Conservation (phyloP, 1,140 invertebrate species). For the Dendrolimus kikuchii region DNA sequence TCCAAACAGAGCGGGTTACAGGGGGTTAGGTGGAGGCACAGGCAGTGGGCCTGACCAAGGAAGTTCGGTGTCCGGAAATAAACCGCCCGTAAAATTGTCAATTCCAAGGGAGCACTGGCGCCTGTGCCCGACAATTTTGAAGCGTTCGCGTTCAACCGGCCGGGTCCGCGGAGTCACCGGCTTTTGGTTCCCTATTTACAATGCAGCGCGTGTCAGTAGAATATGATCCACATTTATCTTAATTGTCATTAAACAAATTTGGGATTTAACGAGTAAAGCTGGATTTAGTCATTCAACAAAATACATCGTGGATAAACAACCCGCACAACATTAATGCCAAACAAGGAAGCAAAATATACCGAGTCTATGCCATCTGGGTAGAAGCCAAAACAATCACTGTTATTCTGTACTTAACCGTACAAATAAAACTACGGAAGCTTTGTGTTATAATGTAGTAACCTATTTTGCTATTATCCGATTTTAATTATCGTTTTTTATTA, state of each 20-base stretch:
- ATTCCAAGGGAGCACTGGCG: slow-evolving; percentile 68
- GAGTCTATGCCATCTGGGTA: slow-evolving; percentile 46
- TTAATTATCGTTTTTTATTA: background rate
- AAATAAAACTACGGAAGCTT: no score
- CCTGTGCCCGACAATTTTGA: slow-evolving; percentile 53
- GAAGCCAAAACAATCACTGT: slow-evolving; percentile 64
- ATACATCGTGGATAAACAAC: background rate
- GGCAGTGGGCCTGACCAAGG: slow-evolving; percentile 42
- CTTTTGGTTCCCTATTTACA: slow-evolving; percentile 12
- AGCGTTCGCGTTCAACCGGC: slow-evolving; percentile 22
- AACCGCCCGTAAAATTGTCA: slow-evolving; percentile 77
- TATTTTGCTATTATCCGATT: slow-evolving; percentile 10
- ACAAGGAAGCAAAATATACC: slow-evolving; percentile 42
- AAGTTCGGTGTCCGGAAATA: slow-evolving; percentile 71
- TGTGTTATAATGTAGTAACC: slow-evolving; percentile 4
- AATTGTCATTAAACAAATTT: no score
- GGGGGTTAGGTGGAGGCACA: slow-evolving; percentile 21
- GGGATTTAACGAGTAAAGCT: no score
- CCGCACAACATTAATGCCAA: slow-evolving; percentile 12
- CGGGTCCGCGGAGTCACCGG: slow-evolving; percentile 1
- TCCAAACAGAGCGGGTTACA: slow-evolving; percentile 24
- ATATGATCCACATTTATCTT: no score
- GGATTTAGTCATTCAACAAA: no score
- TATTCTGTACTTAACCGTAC: slow-evolving; percentile 48
- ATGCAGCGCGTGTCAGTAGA: slow-evolving; percentile 19